These are phyloP conservation scores for Cerastis leucographa DNA, from an alignment of 2,888 invertebrate species.

Conservation along the genomic window DNA sequence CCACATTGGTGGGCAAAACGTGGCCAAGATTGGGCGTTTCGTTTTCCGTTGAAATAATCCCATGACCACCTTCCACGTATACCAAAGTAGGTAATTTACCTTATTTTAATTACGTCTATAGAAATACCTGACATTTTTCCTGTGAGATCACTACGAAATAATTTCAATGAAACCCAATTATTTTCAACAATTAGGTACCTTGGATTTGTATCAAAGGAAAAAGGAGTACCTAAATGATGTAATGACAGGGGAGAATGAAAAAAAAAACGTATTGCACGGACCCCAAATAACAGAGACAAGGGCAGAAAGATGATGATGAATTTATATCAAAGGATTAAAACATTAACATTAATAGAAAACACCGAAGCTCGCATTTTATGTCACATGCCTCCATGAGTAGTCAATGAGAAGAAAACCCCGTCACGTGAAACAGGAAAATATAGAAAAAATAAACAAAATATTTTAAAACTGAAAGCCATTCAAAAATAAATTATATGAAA, in stretches of 20 bases:
- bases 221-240: too few relatives aligned
- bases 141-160: background rate
- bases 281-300: too few relatives aligned
- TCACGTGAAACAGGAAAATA: slow-evolving; percentile 14
- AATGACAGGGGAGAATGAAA: too few relatives aligned
- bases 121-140: background rate
- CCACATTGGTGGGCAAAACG: too few relatives aligned
- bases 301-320: too few relatives aligned
- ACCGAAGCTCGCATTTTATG: slow-evolving; percentile 17
- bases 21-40: too few relatives aligned
- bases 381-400: slow-evolving; percentile 30
- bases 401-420: slow-evolving; percentile 40
- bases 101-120: background rate
- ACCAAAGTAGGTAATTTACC: background rate
- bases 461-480: slow-evolving; percentile 27
- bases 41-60: background rate
- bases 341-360: slow-evolving; percentile 10
- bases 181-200: background rate
- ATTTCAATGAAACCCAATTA: slow-evolving; percentile 13
- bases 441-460: slow-evolving; percentile 9
- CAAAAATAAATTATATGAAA: slow-evolving; percentile 28
- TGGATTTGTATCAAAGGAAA: background rate
- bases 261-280: too few relatives aligned
- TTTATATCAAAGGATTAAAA: slow-evolving; percentile 14
- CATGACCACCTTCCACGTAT: background rate